phyloP scores from a whole-genome alignment of 2,888 invertebrate species.

The Cerastis rubricosa region DNA sequence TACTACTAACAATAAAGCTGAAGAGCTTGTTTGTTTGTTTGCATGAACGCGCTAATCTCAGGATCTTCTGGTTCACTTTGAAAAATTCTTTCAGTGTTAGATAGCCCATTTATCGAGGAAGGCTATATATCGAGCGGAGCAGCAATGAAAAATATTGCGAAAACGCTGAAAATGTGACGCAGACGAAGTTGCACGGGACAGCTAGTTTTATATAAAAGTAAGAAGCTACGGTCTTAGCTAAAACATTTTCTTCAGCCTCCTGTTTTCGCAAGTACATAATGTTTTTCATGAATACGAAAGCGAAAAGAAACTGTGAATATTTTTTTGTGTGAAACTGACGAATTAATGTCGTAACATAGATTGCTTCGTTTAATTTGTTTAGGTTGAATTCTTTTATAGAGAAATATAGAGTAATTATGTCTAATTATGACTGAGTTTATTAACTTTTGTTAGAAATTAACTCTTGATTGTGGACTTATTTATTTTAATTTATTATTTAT shows the following conservation, averaged over 20 bases:
- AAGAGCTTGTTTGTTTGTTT: no score
- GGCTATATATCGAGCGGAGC: no score
- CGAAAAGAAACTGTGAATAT: constrained; percentile 51
- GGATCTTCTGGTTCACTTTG: no score
- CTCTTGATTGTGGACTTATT: neutral
- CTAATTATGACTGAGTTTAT: constrained; percentile 11
- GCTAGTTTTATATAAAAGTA: constrained; percentile 47
- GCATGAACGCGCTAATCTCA: no score
- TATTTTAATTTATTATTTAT: neutral
- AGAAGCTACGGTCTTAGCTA: constrained; percentile 20
- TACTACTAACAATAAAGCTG: no score
- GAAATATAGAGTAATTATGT: constrained; percentile 31
- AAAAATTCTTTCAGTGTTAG: no score
- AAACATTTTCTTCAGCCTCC: constrained; percentile 32
- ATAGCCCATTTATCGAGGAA: no score
- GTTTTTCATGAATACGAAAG: constrained; percentile 66
- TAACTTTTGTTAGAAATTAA: constrained; percentile 6
- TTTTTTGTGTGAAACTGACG: constrained; percentile 54
- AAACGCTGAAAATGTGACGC: no score
- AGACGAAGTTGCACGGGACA: no score
- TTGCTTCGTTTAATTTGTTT: constrained; percentile 41
- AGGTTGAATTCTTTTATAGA: constrained; percentile 17
- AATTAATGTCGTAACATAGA: constrained; percentile 57
- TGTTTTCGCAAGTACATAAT: constrained; percentile 51
- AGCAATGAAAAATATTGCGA: no score